Base-by-base conservation (phyloP, 2,888 invertebrate genomes). In the Hybos culiciformis region DNA sequence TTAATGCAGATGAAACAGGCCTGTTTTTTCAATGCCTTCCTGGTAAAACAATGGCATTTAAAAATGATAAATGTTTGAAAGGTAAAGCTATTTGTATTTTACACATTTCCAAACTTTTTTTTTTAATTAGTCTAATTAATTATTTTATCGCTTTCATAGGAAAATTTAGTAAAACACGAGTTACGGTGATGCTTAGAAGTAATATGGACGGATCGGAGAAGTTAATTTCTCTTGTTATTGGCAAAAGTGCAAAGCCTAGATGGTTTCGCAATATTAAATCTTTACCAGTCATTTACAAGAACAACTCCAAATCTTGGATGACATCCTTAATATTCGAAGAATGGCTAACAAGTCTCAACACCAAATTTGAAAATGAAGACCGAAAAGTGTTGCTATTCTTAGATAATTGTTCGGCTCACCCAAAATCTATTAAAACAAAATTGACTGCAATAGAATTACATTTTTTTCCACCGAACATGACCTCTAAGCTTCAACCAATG, bases 121-220 rank as follows among this genome's bases (percentile, higher is more conserved):
- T n/a, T n/a, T n/a, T n/a, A n/a, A n/a, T n/a, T n/a, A n/a, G n/a
- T n/a, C n/a, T n/a, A n/a, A n/a, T n/a, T n/a, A n/a, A n/a, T n/a
- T n/a, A n/a, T n/a, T n/a, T n/a, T n/a, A n/a, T n/a, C n/a, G n/a
- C n/a, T n/a, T n/a, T n/a, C n/a, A n/a, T n/a, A n/a, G n/a, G n/a
- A n/a, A 58, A 59, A 42, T 20, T 51, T 5, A 53, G 52, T 17
- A 55, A 59, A 44, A 52, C 53, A 21, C 48, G 57, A 43, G 41
- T 61, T 39, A 61, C 58, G 6, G 51, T 59, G 34, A 47, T 60
- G 34, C 51, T 60, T 33, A 53, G 54, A 46, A 52, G 54, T 6
- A 60, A 59, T 49, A 56, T 55, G 51, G 49, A 44, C 49, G 61
- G 58, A 37, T 51, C 52, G 48, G 55, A 57, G 50, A 59, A 56